Conservation (phyloP, 2,113 vertebrate species). For the Festucalex cinctus region DNA sequence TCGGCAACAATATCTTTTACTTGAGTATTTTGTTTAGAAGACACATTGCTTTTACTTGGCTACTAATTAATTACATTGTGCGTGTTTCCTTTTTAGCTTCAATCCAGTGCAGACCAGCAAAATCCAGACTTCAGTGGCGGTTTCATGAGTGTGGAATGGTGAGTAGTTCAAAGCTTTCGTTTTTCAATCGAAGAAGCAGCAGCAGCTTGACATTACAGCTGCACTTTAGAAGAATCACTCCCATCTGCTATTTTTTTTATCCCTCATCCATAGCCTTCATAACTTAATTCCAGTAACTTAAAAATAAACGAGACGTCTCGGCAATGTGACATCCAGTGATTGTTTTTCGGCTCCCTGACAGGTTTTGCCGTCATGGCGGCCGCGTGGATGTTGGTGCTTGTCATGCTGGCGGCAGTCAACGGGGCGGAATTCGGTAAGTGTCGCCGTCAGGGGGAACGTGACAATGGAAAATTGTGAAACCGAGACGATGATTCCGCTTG, state of each 20-base stretch:
- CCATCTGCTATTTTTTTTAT: conserved; percentile 14
- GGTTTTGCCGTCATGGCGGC: conserved; percentile 63
- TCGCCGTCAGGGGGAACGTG: background rate
- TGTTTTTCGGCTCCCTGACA: conserved; percentile 38
- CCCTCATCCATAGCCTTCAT: background rate
- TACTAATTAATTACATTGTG: background rate
- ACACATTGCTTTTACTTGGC: background rate
- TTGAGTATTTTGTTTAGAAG: too few species aligned
- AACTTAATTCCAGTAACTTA: background rate
- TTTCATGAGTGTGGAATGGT: conserved; percentile 40
- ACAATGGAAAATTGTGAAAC: conserved; percentile 8
- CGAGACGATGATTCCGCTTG: background rate
- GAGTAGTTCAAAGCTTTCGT: conserved; percentile 24
- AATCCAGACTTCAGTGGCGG: background rate
- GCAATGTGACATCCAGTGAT: conserved; percentile 22
- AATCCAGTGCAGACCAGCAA: background rate
- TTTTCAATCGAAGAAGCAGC: background rate
- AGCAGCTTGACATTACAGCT: conserved; percentile 5
- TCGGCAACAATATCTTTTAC: too few species aligned
- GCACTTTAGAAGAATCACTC: conserved; percentile 15
- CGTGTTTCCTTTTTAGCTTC: background rate
- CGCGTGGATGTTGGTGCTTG: conserved; percentile 45
- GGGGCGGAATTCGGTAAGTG: conserved; percentile 55
- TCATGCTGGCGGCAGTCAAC: conserved; percentile 45
- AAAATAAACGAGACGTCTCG: background rate